Percentiles rank a stretch among this genome's conserved stretches.
These are phyloP conservation scores for Hoplodrina blanda DNA, from an alignment of 2,888 invertebrate species.

Conservation along the genomic window DNA sequence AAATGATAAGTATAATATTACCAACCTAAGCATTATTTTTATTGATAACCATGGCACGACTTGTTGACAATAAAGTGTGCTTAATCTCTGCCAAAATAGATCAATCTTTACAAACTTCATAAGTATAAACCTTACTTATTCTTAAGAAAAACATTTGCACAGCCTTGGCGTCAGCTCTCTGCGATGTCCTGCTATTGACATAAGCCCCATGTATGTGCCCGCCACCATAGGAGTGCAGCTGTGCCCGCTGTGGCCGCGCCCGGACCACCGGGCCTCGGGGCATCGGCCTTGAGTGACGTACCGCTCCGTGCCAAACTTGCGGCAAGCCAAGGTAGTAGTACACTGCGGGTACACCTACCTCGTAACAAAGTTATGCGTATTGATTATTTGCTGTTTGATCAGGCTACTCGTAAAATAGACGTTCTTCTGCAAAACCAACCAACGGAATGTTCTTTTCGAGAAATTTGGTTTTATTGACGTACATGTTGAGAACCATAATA, in stretches of 20 bases:
- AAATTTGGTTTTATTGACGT: too few species aligned
- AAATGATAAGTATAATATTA: too few species aligned
- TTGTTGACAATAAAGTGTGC: too few species aligned
- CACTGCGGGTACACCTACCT: not conserved
- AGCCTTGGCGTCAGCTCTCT: not conserved
- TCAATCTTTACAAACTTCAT: too few species aligned
- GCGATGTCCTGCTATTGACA: not conserved
- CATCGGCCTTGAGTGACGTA: conserved; percentile 46
- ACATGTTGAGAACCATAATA: too few species aligned
- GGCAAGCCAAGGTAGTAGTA: not conserved
- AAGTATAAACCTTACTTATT: not conserved
- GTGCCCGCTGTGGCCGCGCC: not conserved
- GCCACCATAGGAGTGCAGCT: not conserved
- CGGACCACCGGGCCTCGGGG: not conserved
- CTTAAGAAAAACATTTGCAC: not conserved
- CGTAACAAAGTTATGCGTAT: conserved; percentile 29
- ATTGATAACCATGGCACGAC: too few species aligned
- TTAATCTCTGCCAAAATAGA: too few species aligned
- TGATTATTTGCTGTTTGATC: conserved; percentile 37
- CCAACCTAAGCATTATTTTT: too few species aligned
- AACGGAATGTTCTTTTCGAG: too few species aligned
- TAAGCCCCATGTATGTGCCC: conserved; percentile 2
- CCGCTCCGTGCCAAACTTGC: conserved; percentile 18
- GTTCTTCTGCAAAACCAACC: not conserved
- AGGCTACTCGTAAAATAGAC: conserved; percentile 27